Evolutionary conservation across 2,113 vertebrate species (phyloP).

Genomic region (Tringa solitaria): DNA sequence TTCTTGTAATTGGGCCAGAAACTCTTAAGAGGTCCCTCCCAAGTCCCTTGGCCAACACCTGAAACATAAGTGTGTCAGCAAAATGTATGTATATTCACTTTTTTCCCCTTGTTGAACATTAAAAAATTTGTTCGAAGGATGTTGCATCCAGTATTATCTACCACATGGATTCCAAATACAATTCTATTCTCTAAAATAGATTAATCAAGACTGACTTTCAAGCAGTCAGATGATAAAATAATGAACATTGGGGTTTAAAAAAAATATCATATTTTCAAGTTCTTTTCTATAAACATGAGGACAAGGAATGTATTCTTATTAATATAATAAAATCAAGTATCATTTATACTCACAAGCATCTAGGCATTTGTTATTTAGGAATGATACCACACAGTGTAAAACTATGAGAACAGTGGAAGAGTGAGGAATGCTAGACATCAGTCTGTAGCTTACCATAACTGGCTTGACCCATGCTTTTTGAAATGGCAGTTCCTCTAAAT

Average conservation of each 20-base stretch:
- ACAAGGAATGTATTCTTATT: background rate
- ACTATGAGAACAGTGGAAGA: background rate
- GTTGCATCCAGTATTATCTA: background rate
- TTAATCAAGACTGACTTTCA: background rate
- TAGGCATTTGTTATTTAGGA: background rate
- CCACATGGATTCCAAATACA: background rate
- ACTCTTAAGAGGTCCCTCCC: background rate
- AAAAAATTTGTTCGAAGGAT: background rate
- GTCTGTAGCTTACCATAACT: background rate
- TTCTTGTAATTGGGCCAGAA: background rate
- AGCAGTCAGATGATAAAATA: background rate
- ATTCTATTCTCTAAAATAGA: background rate
- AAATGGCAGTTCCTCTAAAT: background rate
- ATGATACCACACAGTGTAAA: background rate
- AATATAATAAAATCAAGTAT: background rate
- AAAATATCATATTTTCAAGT: background rate
- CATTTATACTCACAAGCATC: background rate
- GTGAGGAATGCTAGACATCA: background rate
- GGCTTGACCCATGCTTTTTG: background rate
- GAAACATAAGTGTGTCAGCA: background rate
- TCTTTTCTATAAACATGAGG: background rate
- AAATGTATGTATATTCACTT: background rate
- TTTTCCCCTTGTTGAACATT: background rate
- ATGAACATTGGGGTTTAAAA: background rate
- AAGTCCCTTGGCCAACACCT: background rate